Conservation (phyloP, 2,113 vertebrate species). For the Oxyruncus cristatus region DNA sequence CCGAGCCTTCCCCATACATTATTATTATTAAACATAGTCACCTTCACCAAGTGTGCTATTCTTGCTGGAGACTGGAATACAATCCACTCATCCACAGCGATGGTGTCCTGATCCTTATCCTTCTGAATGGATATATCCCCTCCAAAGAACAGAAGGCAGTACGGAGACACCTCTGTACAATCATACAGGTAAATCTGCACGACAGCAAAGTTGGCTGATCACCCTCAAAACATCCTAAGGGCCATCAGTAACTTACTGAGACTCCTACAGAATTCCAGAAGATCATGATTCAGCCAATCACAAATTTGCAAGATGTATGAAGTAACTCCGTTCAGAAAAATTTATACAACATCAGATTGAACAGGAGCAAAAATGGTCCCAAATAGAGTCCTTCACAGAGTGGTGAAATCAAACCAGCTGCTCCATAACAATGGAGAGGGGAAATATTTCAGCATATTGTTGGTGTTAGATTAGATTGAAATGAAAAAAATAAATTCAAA, state of each 20-base stretch:
- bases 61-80: slow-evolving; percentile 93
- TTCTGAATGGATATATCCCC: slow-evolving; percentile 97
- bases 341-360: not conserved
- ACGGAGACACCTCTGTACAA: slow-evolving; percentile 97
- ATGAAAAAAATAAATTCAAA: not conserved
- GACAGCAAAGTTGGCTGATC: not conserved
- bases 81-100: slow-evolving; percentile 96
- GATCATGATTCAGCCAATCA: not conserved
- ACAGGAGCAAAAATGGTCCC: not conserved
- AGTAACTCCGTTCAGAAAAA: not conserved
- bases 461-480: not conserved
- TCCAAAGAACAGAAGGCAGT: slow-evolving; percentile 95
- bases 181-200: slow-evolving; percentile 96
- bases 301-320: not conserved
- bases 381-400: not conserved
- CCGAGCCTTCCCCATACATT: not conserved
- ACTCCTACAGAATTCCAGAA: not conserved
- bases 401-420: not conserved
- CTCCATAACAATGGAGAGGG: not conserved
- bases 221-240: not conserved
- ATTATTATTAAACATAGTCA: slow-evolving; percentile 21
- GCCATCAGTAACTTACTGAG: not conserved
- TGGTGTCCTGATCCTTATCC: slow-evolving; percentile 91
- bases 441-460: not conserved
- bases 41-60: slow-evolving; percentile 94